Conservation (phyloP, 23 tunicate genomes). For the Aplidium turbinatum region DNA sequence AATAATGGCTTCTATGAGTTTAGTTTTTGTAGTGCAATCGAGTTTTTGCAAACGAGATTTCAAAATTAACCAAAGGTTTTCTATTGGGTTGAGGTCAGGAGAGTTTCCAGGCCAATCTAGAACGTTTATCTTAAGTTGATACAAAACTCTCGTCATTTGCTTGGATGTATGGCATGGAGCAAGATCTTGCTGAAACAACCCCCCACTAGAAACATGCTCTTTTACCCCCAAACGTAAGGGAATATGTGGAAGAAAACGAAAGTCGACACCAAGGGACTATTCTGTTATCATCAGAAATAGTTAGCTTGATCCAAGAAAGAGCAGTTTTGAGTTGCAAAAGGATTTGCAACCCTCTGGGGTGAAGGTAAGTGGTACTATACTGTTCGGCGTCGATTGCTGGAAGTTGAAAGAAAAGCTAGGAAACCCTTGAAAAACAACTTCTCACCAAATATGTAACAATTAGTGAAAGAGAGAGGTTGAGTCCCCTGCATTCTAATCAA, state of each 20-base stretch:
- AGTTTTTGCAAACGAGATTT: constrained; percentile 37
- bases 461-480: background rate
- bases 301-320: constrained; percentile 13
- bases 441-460: constrained; percentile 15
- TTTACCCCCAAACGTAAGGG: constrained; percentile 24
- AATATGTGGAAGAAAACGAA: constrained; percentile 25
- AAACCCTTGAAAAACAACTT: constrained; percentile 8
- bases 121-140: too few species aligned
- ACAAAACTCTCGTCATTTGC: background rate
- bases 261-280: constrained; percentile 27
- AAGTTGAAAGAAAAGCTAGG: background rate
- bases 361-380: background rate
- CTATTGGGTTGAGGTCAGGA: background rate
- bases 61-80: background rate
- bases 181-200: constrained; percentile 19
- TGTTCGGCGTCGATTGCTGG: constrained; percentile 5
- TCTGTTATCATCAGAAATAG: constrained; percentile 28
- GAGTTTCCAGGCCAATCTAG: constrained; percentile 21
- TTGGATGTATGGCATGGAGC: constrained; percentile 24
- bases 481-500: constrained; percentile 7
- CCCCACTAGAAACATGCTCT: constrained; percentile 31
- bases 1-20: constrained; percentile 28
- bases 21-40: constrained; percentile 31
- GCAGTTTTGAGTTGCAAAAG: constrained; percentile 35
- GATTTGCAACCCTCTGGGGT: constrained; percentile 26